phyloP scores from a whole-genome alignment of 2,888 invertebrate species.

The Dichetophora obliterata region DNA sequence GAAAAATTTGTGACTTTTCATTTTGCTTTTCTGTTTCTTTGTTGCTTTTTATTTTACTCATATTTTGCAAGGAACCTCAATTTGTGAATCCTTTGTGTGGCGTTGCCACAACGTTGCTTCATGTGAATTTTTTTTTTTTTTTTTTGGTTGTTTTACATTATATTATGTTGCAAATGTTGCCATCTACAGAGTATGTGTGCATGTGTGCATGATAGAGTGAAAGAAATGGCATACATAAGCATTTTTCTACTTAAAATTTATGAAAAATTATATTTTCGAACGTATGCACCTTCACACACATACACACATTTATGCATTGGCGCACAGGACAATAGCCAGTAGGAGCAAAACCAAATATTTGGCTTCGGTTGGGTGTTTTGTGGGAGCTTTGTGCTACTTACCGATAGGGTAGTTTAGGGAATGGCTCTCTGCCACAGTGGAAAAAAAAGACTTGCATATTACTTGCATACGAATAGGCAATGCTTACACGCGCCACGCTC shows the following conservation, averaged over 20 bases:
- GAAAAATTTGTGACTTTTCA: constrained; percentile 32
- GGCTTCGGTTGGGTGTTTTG: no score
- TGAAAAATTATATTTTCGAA: constrained; percentile 66
- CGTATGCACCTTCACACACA: constrained; percentile 47
- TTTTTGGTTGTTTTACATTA: constrained; percentile 64
- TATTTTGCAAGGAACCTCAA: constrained; percentile 41
- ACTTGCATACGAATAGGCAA: no score
- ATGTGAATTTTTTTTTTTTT: not conserved
- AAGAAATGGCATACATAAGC: constrained; percentile 37
- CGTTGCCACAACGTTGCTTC: not conserved
- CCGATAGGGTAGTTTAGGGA: no score
- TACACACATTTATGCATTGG: not conserved
- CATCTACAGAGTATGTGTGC: constrained; percentile 26
- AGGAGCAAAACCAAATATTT: not conserved
- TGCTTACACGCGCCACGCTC: no score
- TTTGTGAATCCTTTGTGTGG: not conserved
- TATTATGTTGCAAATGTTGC: constrained; percentile 61
- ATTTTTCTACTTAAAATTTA: constrained; percentile 56
- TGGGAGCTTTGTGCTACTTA: no score
- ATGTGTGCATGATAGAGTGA: constrained; percentile 32
- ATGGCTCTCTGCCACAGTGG: no score
- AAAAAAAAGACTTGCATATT: no score
- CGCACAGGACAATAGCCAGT: not conserved
- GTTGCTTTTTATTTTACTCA: constrained; percentile 35
- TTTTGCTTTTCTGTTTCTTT: constrained; percentile 27